Evolutionary conservation across 2,113 vertebrate genomes (phyloP), one percentile per base, ranked within the genome.

Genomic region (Mohoua ochrocephala): DNA sequence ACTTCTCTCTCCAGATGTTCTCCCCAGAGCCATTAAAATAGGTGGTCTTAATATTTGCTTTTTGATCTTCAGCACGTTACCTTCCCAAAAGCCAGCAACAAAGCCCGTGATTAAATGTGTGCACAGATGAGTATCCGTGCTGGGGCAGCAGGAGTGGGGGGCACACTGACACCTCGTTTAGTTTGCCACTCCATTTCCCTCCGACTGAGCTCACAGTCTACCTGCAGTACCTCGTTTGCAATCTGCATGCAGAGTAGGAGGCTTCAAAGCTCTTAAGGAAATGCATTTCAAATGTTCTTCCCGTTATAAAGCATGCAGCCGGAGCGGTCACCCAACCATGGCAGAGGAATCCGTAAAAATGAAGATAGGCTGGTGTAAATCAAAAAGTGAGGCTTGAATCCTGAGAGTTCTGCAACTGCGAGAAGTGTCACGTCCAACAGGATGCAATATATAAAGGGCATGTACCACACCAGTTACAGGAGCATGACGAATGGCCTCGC

Each of bases 1-100:
- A 92, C 83, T 93, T 92, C 83, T 93, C 70, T 90, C 79, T 93
- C 92, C 91, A 95, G 95, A 94, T 97, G 96, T 96, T 96, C 80
- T 93, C 79, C 85, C 88, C 61, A 84, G 83, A 87, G 90, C 74
- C 80, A 78, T 78, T 91, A 69, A 92, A 93, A 95, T 86, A 91
- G 96, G 91, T 93, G 90, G 71, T 80, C 91, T 88, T 77, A 84
- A 67, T 93, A 75, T 93, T 93, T 93, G 70, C 53, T 96, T 94
- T 95, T 88, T 95, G 79, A 87, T 96, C 76, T 95, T 57, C 56
- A 64, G 57, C 45, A 17, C 49, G 73, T 41, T 87, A 11, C 68
- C 44, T 92, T 92, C 88, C 47, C 49, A 52, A 91, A 87, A 92
- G 26, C 52, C 47, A 52, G 44, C 31, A 60, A 31, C 30, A 47